Evolutionary conservation across 2,888 invertebrate genomes (phyloP), one percentile per base, ranked within the genome.

Genomic region (Epirrhoe tristata): DNA sequence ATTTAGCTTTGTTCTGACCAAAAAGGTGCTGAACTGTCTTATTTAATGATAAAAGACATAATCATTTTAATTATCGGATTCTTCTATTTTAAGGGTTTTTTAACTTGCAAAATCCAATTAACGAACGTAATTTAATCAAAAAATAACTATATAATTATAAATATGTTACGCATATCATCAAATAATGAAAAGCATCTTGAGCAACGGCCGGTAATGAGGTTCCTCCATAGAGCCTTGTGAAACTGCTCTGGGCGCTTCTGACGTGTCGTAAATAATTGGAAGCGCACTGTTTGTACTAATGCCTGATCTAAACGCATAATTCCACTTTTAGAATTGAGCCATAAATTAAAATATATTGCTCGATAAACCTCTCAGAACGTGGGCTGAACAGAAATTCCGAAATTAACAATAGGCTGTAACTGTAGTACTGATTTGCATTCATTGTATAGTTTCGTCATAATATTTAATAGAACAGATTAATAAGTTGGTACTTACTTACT

Each of bases 271-370:
- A 89, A 90, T 90, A 89, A 89, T 89, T 86, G 84, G 86, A 89
- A 86, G 86, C 81, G 82, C 79, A 84, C 85, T 87, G 84, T 88
- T 88, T 85, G 83, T 85, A 83, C 87, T 89, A 88, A 90, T 89
- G 83, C 79, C 70, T 78, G 81, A 88, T 86, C 83, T 80, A 81
- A 84, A 82, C 79, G 77, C 83, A 88, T 88, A 86, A 84, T 85
- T 86, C 83, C 85, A 84, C 81, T 86, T 82, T 80, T 74, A 72
- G 80, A 85, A 89, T 90, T 87, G 86, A 89, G 87, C 81, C 82
- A 89, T 90, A 90, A 89, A 87, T 84, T 83, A 63, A 52, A 36
- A 70, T 67, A 68, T 62, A 56, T 57, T 34, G 64, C 64, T 16
- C 59, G 72, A 71, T 74, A 74, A 68, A 65, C 58, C 63, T 55